Evolutionary conservation across 2,888 invertebrate species (phyloP).

Genomic region (Epinotia bilunana): DNA sequence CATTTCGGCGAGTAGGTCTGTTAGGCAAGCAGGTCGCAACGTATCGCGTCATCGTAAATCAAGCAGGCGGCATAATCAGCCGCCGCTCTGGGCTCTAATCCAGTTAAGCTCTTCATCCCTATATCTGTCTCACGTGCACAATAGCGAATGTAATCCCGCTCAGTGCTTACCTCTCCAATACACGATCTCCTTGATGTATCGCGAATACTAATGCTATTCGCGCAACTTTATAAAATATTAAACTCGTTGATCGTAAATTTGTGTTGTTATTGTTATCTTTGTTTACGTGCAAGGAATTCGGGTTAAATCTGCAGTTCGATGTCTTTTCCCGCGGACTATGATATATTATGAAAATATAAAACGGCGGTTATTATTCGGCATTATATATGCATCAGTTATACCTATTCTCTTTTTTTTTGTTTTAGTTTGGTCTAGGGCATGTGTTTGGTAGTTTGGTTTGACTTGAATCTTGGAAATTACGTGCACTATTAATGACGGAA

Average conservation of each 20-base stretch:
- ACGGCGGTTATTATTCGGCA: no score
- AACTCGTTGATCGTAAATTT: constrained; percentile 65
- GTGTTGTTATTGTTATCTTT: constrained; percentile 59
- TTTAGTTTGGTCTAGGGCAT: neutral
- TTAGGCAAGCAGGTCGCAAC: constrained; percentile 68
- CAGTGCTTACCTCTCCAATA: constrained; percentile 52
- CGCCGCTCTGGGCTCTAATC: constrained; percentile 73
- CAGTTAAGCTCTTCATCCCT: constrained; percentile 76
- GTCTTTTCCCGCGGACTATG: constrained; percentile 34
- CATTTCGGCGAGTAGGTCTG: constrained; percentile 67
- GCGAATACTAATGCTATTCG: constrained; percentile 61
- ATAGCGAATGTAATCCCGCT: constrained; percentile 67
- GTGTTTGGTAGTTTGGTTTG: neutral
- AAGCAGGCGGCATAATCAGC: constrained; percentile 79
- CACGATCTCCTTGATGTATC: constrained; percentile 57
- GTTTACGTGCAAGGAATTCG: constrained; percentile 64
- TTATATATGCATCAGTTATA: neutral
- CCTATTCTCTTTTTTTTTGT: no score
- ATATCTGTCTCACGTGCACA: constrained; percentile 76
- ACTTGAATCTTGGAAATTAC: neutral
- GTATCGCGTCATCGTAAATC: constrained; percentile 82
- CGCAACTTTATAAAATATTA: constrained; percentile 65
- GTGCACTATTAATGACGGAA: neutral
- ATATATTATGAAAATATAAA: neutral
- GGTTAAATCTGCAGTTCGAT: constrained; percentile 50